Conservation (phyloP, 2,113 vertebrate species). For the Marmota flaviventris region DNA sequence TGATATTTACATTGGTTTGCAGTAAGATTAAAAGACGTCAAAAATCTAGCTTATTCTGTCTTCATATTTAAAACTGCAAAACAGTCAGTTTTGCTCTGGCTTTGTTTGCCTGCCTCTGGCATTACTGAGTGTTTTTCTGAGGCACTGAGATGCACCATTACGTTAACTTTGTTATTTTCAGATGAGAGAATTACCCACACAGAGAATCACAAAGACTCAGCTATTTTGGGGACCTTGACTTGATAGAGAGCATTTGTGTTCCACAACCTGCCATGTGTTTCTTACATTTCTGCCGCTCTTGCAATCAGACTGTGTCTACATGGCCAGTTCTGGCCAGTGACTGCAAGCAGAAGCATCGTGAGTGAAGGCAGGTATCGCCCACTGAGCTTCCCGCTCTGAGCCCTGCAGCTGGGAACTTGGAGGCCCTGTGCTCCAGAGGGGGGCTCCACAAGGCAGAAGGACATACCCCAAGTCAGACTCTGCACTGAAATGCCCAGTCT, state of each 20-base stretch:
- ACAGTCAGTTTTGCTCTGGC: too few species aligned
- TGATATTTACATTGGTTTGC: neutral
- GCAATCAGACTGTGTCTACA: accelerated
- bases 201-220: neutral
- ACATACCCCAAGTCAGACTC: accelerated
- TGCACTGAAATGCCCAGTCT: accelerated
- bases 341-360: accelerated
- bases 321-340: neutral
- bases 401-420: neutral
- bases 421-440: accelerated
- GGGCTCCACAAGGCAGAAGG: neutral
- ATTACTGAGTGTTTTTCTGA: neutral
- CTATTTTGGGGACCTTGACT: neutral
- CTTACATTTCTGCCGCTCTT: neutral
- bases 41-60: neutral
- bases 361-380: too few species aligned
- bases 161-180: neutral
- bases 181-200: neutral
- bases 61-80: neutral
- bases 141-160: neutral
- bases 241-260: accelerated
- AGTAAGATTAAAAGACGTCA: neutral
- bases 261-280: neutral
- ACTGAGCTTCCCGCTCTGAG: accelerated
- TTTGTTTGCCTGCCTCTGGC: neutral